Evolutionary conservation across 2,113 vertebrate genomes (phyloP).

Genomic region (Hydrolagus affinis): DNA sequence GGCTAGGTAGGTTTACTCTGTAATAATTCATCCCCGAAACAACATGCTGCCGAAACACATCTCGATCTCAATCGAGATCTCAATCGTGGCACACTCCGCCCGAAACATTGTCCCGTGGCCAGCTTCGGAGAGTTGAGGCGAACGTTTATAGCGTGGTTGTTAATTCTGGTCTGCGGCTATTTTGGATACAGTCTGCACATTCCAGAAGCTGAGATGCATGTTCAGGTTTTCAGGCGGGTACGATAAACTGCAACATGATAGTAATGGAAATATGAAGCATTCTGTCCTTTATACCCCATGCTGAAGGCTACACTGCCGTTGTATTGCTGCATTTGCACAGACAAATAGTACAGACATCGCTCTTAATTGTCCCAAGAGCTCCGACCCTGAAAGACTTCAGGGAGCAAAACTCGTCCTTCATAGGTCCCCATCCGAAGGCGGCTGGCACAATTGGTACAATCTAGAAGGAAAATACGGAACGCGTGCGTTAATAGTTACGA

Average conservation of each 20-base stretch:
- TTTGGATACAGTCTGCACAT: not conserved
- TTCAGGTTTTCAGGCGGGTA: not conserved
- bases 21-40: not conserved
- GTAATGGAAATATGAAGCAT: not conserved
- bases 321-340: not conserved
- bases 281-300: not conserved
- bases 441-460: conserved; percentile 86
- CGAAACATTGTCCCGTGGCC: not conserved
- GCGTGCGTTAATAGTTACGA: not conserved
- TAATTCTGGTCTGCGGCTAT: not conserved
- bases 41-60: not conserved
- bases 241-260: not conserved
- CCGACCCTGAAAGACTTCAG: not conserved
- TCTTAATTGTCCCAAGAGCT: conserved; percentile 1
- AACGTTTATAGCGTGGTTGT: not conserved
- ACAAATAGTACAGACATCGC: not conserved
- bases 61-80: too few species aligned
- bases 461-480: conserved; percentile 46
- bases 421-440: conserved; percentile 82
- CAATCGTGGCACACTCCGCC: not conserved
- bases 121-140: too few species aligned
- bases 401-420: conserved; percentile 43
- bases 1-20: not conserved
- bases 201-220: not conserved
- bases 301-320: not conserved